Conservation (phyloP, 2,888 invertebrate genomes). For the Congeria kusceri region DNA sequence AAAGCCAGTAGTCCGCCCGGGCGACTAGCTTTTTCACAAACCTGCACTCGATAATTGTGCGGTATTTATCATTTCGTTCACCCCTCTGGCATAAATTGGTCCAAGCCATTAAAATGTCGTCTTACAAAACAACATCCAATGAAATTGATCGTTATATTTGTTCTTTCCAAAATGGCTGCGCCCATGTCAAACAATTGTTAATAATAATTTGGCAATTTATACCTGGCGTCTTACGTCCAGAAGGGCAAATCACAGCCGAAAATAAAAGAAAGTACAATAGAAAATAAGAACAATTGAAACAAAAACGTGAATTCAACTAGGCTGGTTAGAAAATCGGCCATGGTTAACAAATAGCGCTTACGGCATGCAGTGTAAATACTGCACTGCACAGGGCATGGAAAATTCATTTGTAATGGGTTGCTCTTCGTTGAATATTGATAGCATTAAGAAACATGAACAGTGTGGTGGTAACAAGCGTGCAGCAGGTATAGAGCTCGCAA, state of each 20-base stretch:
- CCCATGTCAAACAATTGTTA: background rate
- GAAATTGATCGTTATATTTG: no score
- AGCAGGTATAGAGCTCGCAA: background rate
- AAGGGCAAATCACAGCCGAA: background rate
- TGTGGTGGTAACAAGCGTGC: background rate
- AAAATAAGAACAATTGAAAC: conserved; percentile 14
- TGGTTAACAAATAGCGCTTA: conserved; percentile 3
- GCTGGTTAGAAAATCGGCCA: conserved; percentile 4
- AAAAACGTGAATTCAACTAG: conserved; percentile 1
- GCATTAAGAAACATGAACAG: conserved; percentile 26
- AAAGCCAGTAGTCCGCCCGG: no score
- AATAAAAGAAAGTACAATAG: conserved; percentile 16
- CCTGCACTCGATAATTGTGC: no score
- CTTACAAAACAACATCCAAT: no score
- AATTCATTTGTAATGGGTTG: conserved; percentile 18
- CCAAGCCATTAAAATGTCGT: no score
- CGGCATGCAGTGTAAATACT: conserved; percentile 15
- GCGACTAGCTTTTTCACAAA: no score
- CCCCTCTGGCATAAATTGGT: no score
- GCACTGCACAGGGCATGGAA: background rate
- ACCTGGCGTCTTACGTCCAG: background rate
- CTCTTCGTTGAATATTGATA: conserved; percentile 22
- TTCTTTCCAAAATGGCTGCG: background rate
- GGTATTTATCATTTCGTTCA: no score
- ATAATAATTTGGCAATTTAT: conserved; percentile 24